Percentiles rank a stretch among this genome's conserved stretches.
phyloP scores from a whole-genome alignment of 1,140 invertebrate genomes.

The Drosophila lacertosa region DNA sequence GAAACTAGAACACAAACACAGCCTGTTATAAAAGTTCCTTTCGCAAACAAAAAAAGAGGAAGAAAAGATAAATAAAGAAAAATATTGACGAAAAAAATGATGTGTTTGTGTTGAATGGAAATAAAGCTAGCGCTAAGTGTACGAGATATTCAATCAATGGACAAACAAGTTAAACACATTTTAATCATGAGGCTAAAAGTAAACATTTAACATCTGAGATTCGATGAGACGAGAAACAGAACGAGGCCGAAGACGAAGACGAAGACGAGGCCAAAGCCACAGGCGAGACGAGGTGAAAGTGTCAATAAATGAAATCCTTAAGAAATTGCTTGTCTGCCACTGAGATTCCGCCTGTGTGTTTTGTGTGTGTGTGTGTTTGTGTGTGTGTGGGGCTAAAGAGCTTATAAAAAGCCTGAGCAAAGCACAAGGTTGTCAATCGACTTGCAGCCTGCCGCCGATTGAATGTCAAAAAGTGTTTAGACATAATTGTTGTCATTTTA shows the following conservation, averaged over 20 bases:
- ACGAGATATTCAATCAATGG: slow-evolving; percentile 67
- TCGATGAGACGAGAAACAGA: slow-evolving; percentile 25
- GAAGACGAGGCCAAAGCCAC: slow-evolving; percentile 35
- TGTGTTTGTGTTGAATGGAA: slow-evolving; percentile 36
- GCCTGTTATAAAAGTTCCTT: background rate
- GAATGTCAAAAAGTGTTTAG: slow-evolving; percentile 74
- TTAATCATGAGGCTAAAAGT: slow-evolving; percentile 77
- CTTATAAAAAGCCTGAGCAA: slow-evolving; percentile 43
- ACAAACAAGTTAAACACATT: slow-evolving; percentile 80
- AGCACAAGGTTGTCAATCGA: slow-evolving; percentile 44
- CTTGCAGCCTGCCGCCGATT: slow-evolving; percentile 49
- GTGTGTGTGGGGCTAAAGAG: slow-evolving; percentile 39
- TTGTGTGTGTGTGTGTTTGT: background rate
- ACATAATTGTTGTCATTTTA: slow-evolving; percentile 76
- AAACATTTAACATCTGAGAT: slow-evolving; percentile 76
- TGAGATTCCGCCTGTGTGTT: slow-evolving; percentile 8
- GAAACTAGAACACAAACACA: slow-evolving; percentile 12
- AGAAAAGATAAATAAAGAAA: slow-evolving; percentile 2
- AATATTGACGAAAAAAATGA: slow-evolving; percentile 37
- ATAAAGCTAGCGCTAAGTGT: slow-evolving; percentile 7
- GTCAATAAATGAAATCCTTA: slow-evolving; percentile 80
- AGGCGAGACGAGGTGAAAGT: slow-evolving; percentile 59
- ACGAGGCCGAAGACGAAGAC: slow-evolving; percentile 20
- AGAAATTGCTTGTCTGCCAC: slow-evolving; percentile 73
- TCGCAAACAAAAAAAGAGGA: background rate